These are phyloP conservation scores for Odontocerum albicorne DNA, from an alignment of 2,888 invertebrate genomes.

Conservation along the genomic window DNA sequence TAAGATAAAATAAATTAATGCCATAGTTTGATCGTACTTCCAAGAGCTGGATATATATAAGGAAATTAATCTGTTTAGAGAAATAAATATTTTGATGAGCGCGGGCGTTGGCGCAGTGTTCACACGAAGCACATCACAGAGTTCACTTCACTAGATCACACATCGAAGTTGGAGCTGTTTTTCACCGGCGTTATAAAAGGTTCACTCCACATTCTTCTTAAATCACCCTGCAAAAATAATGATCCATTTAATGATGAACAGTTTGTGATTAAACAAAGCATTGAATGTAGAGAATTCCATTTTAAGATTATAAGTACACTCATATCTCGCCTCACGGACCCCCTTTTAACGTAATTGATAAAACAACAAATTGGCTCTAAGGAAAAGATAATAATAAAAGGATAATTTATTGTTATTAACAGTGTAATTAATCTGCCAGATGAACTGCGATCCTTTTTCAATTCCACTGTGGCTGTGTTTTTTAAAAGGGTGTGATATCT, in stretches of 20 bases:
- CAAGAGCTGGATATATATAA: too few relatives aligned
- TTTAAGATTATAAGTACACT: not conserved
- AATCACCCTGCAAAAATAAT: constrained; percentile 74
- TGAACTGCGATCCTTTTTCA: too few relatives aligned
- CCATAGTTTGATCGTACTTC: too few relatives aligned
- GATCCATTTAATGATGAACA: not conserved
- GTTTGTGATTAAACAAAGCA: not conserved
- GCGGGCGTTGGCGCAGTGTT: too few relatives aligned
- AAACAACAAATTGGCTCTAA: too few relatives aligned
- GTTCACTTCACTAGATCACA: constrained; percentile 44
- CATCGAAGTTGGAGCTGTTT: constrained; percentile 62
- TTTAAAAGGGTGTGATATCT: too few relatives aligned
- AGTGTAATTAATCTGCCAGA: too few relatives aligned
- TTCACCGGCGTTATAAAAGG: constrained; percentile 85
- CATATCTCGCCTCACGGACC: too few relatives aligned
- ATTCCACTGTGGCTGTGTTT: too few relatives aligned
- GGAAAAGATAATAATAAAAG: too few relatives aligned
- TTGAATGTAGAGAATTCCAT: not conserved
- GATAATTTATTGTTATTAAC: too few relatives aligned
- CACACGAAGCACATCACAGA: not conserved
- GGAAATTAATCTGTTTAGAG: constrained; percentile 4
- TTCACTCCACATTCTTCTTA: constrained; percentile 97
- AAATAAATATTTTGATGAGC: not conserved
- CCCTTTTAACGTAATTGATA: too few relatives aligned
- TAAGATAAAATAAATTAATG: constrained; percentile 17